Base-by-base conservation (phyloP, 2,888 invertebrate species). In the Mallateleia sp. region DNA sequence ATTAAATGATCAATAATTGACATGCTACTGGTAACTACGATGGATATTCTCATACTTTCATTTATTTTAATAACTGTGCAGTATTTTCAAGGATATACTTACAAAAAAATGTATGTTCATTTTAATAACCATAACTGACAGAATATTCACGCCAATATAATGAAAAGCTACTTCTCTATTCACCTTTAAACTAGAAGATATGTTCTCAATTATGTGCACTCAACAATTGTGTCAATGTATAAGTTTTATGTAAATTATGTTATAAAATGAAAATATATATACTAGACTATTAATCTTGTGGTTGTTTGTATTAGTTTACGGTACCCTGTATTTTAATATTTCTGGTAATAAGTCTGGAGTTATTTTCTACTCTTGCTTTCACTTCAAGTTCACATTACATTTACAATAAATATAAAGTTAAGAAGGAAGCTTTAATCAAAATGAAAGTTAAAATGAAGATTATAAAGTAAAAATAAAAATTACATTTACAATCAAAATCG, bases 231-330 rank as follows among this genome's bases (percentile, higher is more conserved):
- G 80, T 77, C 66, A 80, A 69, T 83, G 83, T 80, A 24, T 77
- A 84, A 74, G 80, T 83, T 87, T 74, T 62, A 80, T 87, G 83
- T 87, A 87, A 87, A 84, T 83, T 87, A 87, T 87, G 87, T 87
- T 87, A 80, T 69, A 87, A 80, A 83, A 87, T 87, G 74, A 74
- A 80, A 87, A 82, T 83, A 83, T 64, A 87, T 69, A 74, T 74
- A 80, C 83, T 79, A 71, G 75, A 79, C 38, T 87, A 85, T 85
- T 78, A 50, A 50, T 45, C 28, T 28, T 28, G n/a, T n/a, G n/a
- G n/a, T n/a, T n/a, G n/a, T n/a, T n/a, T n/a, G n/a, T n/a, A n/a
- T n/a, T n/a, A n/a, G n/a, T n/a, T n/a, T n/a, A n/a, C n/a, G n/a
- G n/a, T n/a, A n/a, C n/a, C n/a, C n/a, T n/a, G n/a, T n/a, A n/a